Conservation (phyloP, 2,113 vertebrate species). For the Dolichallabes microphthalmus region DNA sequence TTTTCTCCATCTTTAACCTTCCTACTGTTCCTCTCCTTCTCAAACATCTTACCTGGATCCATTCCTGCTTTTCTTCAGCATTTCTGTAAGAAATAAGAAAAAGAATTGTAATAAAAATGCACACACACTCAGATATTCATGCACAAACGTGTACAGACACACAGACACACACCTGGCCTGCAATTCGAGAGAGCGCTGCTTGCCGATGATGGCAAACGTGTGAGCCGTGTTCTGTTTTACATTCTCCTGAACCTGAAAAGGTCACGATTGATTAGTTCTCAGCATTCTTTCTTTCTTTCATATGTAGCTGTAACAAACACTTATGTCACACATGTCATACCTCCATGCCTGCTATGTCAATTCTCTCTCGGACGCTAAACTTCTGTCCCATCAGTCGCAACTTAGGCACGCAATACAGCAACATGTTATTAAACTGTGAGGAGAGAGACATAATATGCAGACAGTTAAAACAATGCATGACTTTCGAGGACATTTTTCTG, state of each 20-base stretch:
- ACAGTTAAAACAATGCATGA: neutral
- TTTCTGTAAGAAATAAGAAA: slow-evolving; percentile 77
- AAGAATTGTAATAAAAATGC: neutral
- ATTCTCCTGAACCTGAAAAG: slow-evolving; percentile 85
- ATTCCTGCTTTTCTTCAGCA: slow-evolving; percentile 92
- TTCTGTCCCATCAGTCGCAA: slow-evolving; percentile 94
- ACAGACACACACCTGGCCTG: slow-evolving; percentile 77
- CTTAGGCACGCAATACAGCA: slow-evolving; percentile 96
- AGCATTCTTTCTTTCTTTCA: neutral
- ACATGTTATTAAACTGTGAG: slow-evolving; percentile 92
- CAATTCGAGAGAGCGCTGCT: slow-evolving; percentile 86
- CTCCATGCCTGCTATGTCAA: slow-evolving; percentile 93
- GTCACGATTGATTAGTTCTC: neutral
- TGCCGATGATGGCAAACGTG: slow-evolving; percentile 86
- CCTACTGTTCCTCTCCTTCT: too few relatives aligned
- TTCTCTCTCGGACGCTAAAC: slow-evolving; percentile 94
- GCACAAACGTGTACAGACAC: neutral
- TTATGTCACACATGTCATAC: slow-evolving; percentile 61
- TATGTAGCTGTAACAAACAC: neutral
- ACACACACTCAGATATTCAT: neutral
- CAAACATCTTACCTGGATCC: slow-evolving; percentile 82
- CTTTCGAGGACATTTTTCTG: neutral
- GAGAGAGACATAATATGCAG: slow-evolving; percentile 20
- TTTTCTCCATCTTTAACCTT: too few relatives aligned
- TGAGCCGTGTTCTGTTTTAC: slow-evolving; percentile 82